phyloP scores from a whole-genome alignment of 2,888 invertebrate genomes.

The Marronus borbonicus region DNA sequence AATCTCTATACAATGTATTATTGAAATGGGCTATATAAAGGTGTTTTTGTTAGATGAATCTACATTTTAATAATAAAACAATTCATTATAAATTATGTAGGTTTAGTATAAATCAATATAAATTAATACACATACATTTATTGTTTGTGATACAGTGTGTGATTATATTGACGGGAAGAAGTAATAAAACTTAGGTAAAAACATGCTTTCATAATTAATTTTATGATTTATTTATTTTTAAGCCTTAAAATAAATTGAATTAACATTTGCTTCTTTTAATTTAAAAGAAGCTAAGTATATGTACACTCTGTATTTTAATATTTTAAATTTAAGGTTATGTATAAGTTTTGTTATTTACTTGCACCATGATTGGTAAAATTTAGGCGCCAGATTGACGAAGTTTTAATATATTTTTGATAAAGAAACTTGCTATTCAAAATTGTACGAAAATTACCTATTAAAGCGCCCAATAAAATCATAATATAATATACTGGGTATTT shows the following conservation, averaged over 20 bases:
- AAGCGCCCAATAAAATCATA: background rate
- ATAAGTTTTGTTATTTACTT: background rate
- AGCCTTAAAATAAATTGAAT: background rate
- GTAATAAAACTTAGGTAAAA: background rate
- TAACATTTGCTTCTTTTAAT: background rate
- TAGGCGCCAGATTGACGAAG: background rate
- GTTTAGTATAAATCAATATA: background rate
- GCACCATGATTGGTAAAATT: background rate
- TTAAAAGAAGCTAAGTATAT: background rate
- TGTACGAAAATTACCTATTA: background rate
- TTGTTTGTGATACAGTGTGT: background rate
- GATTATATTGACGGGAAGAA: background rate
- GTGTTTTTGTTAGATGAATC: background rate
- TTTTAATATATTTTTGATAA: background rate
- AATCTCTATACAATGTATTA: conserved; percentile 16
- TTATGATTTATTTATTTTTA: background rate
- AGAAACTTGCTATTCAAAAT: background rate
- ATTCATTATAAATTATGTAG: background rate
- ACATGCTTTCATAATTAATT: background rate
- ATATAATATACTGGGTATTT: background rate
- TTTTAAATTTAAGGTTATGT: conserved; percentile 16
- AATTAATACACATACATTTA: background rate
- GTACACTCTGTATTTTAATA: background rate
- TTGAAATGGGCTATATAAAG: background rate
- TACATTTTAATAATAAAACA: background rate